phyloP scores from a whole-genome alignment of 2,113 vertebrate genomes.

The Colistium nudipinnis region DNA sequence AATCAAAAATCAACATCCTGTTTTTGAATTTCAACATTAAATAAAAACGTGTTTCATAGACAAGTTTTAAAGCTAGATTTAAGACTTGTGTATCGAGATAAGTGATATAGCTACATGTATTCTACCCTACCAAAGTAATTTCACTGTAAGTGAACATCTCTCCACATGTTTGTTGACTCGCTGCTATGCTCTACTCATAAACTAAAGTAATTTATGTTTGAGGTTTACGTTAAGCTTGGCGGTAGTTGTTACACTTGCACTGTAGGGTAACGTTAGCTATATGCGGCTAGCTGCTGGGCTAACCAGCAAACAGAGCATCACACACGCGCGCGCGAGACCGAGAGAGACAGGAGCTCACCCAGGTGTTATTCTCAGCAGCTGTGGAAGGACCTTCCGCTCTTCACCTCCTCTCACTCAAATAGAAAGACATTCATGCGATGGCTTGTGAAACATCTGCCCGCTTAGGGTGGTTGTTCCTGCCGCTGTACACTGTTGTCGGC shows the following conservation, averaged over 20 bases:
- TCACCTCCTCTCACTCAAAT: too few relatives aligned
- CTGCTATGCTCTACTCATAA: too few relatives aligned
- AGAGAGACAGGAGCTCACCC: slow-evolving; percentile 65
- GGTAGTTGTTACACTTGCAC: not conserved
- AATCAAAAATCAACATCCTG: not conserved
- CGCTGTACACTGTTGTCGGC: slow-evolving; percentile 34
- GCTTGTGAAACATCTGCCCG: not conserved
- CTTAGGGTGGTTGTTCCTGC: not conserved
- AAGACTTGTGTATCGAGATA: not conserved
- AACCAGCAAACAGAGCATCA: slow-evolving; percentile 17
- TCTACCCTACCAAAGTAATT: not conserved
- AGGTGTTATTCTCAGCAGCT: slow-evolving; percentile 43
- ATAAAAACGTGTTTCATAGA: not conserved
- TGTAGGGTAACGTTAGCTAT: slow-evolving; percentile 46
- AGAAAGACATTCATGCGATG: not conserved
- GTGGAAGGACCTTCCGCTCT: slow-evolving; percentile 14
- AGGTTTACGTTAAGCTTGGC: not conserved
- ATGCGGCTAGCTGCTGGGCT: slow-evolving; percentile 38
- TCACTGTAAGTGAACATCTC: not conserved
- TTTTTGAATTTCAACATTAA: not conserved
- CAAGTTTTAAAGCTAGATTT: not conserved
- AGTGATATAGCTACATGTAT: not conserved
- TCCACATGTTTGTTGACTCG: not conserved
- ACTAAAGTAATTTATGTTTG: not conserved
- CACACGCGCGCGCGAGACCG: not conserved